A percentile compares a stretch with the other conserved stretches of the same genome.
Evolutionary conservation across 2,888 invertebrate species (phyloP).

Genomic region (Steinernema hermaphroditum): DNA sequence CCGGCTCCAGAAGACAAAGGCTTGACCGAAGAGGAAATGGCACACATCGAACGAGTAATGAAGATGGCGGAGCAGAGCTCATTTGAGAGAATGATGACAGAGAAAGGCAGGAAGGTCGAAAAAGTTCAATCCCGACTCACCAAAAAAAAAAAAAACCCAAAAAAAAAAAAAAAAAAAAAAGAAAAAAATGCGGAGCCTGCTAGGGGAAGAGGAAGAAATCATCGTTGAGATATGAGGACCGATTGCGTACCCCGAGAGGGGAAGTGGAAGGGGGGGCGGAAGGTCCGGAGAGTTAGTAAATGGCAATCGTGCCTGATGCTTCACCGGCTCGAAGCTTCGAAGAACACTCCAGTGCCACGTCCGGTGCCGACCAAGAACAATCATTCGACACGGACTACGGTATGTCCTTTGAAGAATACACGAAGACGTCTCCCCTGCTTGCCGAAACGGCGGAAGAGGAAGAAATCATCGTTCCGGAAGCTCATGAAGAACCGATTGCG

Average conservation of each 20-base stretch:
- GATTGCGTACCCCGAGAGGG: too few species aligned
- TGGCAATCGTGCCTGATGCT: too few species aligned
- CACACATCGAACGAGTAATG: constrained; percentile 44
- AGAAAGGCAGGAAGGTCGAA: too few species aligned
- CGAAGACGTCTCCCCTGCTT: constrained; percentile 16
- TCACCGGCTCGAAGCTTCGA: constrained; percentile 22
- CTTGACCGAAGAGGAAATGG: constrained; percentile 42
- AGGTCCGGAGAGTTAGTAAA: too few species aligned
- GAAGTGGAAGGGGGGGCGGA: too few species aligned
- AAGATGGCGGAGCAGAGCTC: constrained; percentile 41
- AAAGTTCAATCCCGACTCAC: too few species aligned
- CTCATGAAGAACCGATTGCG: background rate
- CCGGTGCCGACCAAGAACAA: constrained; percentile 33
- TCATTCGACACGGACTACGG: constrained; percentile 34
- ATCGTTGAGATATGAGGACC: too few species aligned
- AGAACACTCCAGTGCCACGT: constrained; percentile 32
- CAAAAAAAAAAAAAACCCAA: too few species aligned
- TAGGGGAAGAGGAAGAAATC: too few species aligned
- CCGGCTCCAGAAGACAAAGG: background rate
- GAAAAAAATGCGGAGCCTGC: too few species aligned
- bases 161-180: too few species aligned
- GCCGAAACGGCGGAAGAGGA: constrained; percentile 11
- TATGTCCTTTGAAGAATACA: background rate
- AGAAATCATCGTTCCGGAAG: background rate
- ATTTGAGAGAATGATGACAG: constrained; percentile 3